phyloP scores from a whole-genome alignment of 2,113 vertebrate genomes.

The Microtus pennsylvanicus region DNA sequence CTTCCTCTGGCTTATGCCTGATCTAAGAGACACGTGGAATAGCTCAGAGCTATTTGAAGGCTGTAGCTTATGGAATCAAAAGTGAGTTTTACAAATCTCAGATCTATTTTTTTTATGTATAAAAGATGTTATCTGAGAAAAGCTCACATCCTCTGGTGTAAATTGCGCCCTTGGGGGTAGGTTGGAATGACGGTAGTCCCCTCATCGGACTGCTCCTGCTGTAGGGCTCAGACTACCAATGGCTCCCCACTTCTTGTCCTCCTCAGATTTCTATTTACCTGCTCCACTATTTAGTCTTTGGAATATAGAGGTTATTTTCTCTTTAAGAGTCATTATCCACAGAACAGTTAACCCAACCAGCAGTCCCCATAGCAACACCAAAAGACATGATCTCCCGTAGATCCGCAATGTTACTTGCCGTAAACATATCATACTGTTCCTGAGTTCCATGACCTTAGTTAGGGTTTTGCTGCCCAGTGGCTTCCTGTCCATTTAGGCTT shows the following conservation, averaged over 20 bases:
- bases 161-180: not conserved
- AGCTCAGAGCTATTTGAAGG: not conserved
- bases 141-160: not conserved
- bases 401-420: not conserved
- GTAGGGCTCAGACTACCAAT: not conserved
- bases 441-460: too few species aligned
- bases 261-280: not conserved
- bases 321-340: not conserved
- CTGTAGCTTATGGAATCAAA: not conserved
- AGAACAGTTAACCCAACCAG: not conserved
- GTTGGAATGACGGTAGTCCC: not conserved
- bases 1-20: not conserved
- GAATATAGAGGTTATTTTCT: constrained; percentile 7
- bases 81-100: not conserved
- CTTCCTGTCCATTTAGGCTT: too few species aligned
- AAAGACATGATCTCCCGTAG: not conserved
- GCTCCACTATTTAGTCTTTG: not conserved
- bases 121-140: not conserved
- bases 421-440: not conserved
- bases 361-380: not conserved
- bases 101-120: not conserved
- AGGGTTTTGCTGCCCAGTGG: not conserved
- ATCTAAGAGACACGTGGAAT: not conserved
- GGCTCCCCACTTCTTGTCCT: not conserved
- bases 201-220: not conserved